Evolutionary conservation across 1,140 invertebrate genomes (phyloP).

Genomic region (Dufourea novaeangliae): DNA sequence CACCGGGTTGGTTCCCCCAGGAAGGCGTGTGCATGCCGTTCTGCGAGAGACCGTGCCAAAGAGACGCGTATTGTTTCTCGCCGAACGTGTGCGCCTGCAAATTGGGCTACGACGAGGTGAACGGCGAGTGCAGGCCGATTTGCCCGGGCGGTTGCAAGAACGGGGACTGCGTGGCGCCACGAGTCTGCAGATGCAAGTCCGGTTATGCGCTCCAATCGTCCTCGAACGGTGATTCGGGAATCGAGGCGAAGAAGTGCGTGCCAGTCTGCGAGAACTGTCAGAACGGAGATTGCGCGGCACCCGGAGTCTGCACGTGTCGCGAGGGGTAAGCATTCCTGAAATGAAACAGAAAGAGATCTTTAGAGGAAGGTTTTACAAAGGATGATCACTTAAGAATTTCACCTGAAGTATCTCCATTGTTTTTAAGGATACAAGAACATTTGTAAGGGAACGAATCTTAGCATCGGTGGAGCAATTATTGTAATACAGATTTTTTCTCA

Average conservation of each 20-base stretch:
- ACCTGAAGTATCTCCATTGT: too few species aligned
- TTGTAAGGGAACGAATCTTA: too few species aligned
- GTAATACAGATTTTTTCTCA: too few species aligned
- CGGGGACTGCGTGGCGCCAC: conserved; percentile 80
- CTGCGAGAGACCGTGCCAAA: conserved; percentile 69
- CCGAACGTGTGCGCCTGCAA: conserved; percentile 77
- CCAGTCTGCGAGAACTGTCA: conserved; percentile 75
- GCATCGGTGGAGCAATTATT: too few species aligned
- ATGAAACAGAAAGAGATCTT: too few species aligned
- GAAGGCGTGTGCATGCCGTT: conserved; percentile 74
- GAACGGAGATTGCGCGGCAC: conserved; percentile 73
- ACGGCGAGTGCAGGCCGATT: conserved; percentile 72
- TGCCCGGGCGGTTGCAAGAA: conserved; percentile 78
- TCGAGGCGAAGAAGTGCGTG: conserved; percentile 69
- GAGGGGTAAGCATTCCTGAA: conserved; percentile 65
- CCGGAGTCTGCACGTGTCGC: conserved; percentile 75
- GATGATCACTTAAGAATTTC: too few species aligned
- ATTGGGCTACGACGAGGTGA: conserved; percentile 72
- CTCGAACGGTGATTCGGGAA: neutral
- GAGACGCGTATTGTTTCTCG: conserved; percentile 76
- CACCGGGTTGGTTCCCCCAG: conserved; percentile 68
- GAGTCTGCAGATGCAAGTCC: conserved; percentile 83
- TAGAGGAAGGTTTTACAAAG: too few species aligned
- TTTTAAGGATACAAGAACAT: too few species aligned
- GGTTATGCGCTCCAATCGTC: conserved; percentile 80